Evolutionary conservation across 2,113 vertebrate genomes (phyloP).

Genomic region (Dissostichus mawsoni): DNA sequence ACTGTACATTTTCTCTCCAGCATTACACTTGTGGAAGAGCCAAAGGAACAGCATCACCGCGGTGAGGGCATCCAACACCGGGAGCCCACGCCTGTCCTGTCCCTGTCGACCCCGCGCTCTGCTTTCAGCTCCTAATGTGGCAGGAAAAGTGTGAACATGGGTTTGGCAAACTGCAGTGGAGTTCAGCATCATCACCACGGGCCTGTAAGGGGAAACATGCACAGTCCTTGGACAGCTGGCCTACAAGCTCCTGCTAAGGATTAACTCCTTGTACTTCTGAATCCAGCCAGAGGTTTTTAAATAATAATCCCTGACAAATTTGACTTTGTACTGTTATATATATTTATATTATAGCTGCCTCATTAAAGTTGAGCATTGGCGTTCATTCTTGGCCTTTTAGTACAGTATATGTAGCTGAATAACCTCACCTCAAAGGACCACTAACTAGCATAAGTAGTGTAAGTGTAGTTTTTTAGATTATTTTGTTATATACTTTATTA

Average conservation of each 20-base stretch:
- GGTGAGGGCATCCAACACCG: constrained; percentile 56
- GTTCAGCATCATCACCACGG: constrained; percentile 52
- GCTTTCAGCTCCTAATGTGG: constrained; percentile 62
- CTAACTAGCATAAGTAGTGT: not conserved
- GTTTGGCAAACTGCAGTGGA: constrained; percentile 48
- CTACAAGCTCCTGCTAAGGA: constrained; percentile 47
- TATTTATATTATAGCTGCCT: not conserved
- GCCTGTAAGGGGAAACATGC: constrained; percentile 51
- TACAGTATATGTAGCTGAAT: not conserved
- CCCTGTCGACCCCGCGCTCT: constrained; percentile 49
- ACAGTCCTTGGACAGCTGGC: constrained; percentile 55
- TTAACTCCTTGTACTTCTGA: constrained; percentile 44
- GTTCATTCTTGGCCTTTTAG: not conserved
- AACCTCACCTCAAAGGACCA: not conserved
- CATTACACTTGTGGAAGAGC: constrained; percentile 52
- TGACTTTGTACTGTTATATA: not conserved
- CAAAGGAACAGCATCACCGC: constrained; percentile 61
- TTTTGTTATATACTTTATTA: not conserved
- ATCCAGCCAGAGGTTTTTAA: constrained; percentile 19
- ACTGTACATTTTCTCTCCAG: constrained; percentile 57
- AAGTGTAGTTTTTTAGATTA: not conserved
- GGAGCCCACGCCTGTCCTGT: constrained; percentile 58
- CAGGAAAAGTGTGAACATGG: constrained; percentile 75
- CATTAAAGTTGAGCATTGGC: not conserved
- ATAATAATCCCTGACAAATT: constrained; percentile 5